Percentiles rank a stretch among this genome's conserved stretches.
Conservation (phyloP, 2,797 vertebrate genomes). For the Meda fulgida region DNA sequence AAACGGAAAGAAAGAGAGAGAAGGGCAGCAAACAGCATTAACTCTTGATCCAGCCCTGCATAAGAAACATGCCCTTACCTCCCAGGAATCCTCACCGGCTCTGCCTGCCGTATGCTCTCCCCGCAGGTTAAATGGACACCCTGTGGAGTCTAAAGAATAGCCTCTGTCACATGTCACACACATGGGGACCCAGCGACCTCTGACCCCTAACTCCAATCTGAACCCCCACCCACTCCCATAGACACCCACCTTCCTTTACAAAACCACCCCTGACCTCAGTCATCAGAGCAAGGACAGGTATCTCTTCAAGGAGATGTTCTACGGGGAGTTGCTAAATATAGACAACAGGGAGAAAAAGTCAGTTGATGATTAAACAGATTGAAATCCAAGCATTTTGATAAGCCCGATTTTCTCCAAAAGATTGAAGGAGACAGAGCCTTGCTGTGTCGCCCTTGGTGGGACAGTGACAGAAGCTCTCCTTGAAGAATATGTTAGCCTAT, state of each 20-base stretch:
- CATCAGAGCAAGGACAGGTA: slow-evolving; percentile 52
- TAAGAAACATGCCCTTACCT: slow-evolving; percentile 92
- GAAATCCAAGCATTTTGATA: slow-evolving; percentile 32
- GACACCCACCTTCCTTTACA: slow-evolving; percentile 69
- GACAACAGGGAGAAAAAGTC: slow-evolving; percentile 42
- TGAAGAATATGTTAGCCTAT: slow-evolving; percentile 77
- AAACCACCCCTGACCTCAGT: slow-evolving; percentile 60
- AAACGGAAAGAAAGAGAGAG: slow-evolving; percentile 37
- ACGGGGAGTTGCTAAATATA: slow-evolving; percentile 36
- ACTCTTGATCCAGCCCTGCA: slow-evolving; percentile 68
- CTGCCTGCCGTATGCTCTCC: slow-evolving; percentile 84
- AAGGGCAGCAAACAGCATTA: slow-evolving; percentile 50
- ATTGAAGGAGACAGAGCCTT: slow-evolving; percentile 63
- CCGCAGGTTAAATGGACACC: slow-evolving; percentile 87
- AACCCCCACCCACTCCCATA: slow-evolving; percentile 64
- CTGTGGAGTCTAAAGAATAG: slow-evolving; percentile 95
- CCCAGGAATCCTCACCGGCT: slow-evolving; percentile 82
- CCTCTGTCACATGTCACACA: slow-evolving; percentile 92
- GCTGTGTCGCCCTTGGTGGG: slow-evolving; percentile 81
- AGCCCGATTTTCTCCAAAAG: slow-evolving; percentile 49
- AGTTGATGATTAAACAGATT: slow-evolving; percentile 41
- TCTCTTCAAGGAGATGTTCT: slow-evolving; percentile 53
- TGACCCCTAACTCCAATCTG: slow-evolving; percentile 57
- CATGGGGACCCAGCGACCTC: slow-evolving; percentile 75
- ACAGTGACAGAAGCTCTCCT: slow-evolving; percentile 94